These are phyloP conservation scores for Strix aluco DNA, from an alignment of 2,113 vertebrate genomes.

Conservation along the genomic window DNA sequence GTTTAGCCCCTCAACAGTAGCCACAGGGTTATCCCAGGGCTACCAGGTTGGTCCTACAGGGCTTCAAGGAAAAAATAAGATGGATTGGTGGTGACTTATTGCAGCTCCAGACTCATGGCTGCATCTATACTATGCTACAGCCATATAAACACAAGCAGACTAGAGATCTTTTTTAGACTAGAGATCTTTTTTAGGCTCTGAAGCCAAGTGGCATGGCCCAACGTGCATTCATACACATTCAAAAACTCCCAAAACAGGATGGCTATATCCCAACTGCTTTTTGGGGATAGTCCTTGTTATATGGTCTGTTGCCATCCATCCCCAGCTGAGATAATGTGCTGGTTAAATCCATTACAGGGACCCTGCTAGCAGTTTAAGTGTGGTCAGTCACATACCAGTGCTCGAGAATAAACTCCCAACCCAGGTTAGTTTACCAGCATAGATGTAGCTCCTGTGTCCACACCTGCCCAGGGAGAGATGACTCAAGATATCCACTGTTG, in stretches of 20 bases:
- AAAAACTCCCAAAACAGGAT: not conserved
- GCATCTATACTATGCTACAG: not conserved
- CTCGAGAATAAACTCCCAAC: not conserved
- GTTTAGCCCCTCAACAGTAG: not conserved
- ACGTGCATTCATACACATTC: not conserved
- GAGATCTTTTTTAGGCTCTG: not conserved
- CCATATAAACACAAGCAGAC: not conserved
- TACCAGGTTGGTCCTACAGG: not conserved
- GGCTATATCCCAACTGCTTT: not conserved
- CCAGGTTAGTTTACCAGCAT: not conserved
- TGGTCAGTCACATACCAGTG: not conserved
- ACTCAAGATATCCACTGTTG: not conserved
- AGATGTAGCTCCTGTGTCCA: not conserved
- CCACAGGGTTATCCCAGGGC: not conserved
- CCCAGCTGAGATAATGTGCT: not conserved
- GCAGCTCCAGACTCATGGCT: not conserved
- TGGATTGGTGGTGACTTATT: not conserved
- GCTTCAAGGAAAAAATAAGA: not conserved
- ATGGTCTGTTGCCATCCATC: not conserved
- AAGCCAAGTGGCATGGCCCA: not conserved
- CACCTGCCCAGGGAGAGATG: not conserved
- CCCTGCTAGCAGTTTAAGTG: not conserved
- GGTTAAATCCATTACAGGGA: not conserved
- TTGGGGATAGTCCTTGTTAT: not conserved
- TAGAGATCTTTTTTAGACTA: not conserved